Conservation (phyloP, 2,888 invertebrate genomes). For the Oasisia sp. region DNA sequence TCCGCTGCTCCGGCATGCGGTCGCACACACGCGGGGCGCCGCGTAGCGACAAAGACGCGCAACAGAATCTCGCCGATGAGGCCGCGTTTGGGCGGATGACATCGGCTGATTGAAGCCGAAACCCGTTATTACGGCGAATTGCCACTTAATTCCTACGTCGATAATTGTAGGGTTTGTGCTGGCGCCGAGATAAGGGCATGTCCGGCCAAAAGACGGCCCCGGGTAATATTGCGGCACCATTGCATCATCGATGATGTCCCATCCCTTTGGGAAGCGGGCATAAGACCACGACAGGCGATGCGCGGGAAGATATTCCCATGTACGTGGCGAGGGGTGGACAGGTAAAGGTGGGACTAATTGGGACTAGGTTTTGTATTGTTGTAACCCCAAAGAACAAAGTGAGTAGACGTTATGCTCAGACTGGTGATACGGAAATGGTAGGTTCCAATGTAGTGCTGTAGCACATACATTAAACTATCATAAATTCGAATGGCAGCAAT, state of each 20-base stretch:
- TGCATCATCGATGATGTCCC: background rate
- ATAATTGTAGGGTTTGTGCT: background rate
- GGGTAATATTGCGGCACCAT: background rate
- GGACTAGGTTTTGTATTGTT: background rate
- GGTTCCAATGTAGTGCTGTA: background rate
- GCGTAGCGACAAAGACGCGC: background rate
- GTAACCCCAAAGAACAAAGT: background rate
- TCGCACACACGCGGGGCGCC: background rate
- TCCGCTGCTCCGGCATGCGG: background rate
- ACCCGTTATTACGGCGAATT: constrained; percentile 13
- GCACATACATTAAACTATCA: too few relatives aligned
- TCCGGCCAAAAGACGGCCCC: background rate
- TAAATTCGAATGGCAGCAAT: too few relatives aligned
- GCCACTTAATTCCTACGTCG: constrained; percentile 17
- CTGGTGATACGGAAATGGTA: background rate
- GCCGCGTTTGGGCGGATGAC: background rate
- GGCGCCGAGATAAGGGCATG: background rate
- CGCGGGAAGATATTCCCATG: background rate
- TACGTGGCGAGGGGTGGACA: background rate
- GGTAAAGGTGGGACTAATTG: background rate
- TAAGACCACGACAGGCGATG: background rate
- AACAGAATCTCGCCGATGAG: background rate
- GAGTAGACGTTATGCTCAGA: background rate
- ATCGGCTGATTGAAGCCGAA: background rate
- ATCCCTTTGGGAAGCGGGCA: background rate